Conservation (phyloP, 1,140 invertebrate species). For the Laupala kohalensis region DNA sequence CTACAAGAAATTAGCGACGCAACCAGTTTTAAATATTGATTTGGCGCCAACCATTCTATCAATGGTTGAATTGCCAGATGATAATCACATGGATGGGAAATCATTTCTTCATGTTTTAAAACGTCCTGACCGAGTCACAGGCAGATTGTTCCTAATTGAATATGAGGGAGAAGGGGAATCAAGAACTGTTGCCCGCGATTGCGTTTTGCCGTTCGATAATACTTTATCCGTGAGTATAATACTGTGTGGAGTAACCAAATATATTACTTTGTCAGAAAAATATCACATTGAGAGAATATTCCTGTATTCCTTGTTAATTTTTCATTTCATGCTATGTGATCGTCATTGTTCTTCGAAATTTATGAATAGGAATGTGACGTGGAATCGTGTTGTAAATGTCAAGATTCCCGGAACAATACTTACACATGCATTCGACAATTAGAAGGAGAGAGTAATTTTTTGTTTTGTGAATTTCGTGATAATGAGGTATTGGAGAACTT, state of each 20-base stretch:
- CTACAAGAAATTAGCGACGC: conserved; percentile 29
- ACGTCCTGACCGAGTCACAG: conserved; percentile 16
- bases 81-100: conserved; percentile 48
- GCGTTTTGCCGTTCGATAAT: not conserved
- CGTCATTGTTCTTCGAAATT: no score
- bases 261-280: not conserved
- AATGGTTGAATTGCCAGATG: conserved; percentile 39
- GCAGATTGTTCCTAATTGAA: conserved; percentile 52
- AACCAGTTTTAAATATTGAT: conserved; percentile 61
- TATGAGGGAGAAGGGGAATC: conserved; percentile 55
- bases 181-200: not conserved
- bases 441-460: conserved; percentile 36
- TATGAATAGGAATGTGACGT: conserved; percentile 50
- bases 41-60: conserved; percentile 67
- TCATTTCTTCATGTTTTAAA: conserved; percentile 33
- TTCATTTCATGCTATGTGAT: no score
- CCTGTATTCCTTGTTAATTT: not conserved
- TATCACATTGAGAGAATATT: not conserved
- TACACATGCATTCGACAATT: conserved; percentile 59
- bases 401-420: conserved; percentile 73
- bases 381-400: conserved; percentile 61
- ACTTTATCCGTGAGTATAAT: conserved; percentile 4
- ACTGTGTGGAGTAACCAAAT: not conserved
- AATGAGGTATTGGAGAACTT: conserved; percentile 37
- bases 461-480: conserved; percentile 67